Base-by-base conservation (phyloP, 1,140 invertebrate genomes). In the Steinernema feltiae region DNA sequence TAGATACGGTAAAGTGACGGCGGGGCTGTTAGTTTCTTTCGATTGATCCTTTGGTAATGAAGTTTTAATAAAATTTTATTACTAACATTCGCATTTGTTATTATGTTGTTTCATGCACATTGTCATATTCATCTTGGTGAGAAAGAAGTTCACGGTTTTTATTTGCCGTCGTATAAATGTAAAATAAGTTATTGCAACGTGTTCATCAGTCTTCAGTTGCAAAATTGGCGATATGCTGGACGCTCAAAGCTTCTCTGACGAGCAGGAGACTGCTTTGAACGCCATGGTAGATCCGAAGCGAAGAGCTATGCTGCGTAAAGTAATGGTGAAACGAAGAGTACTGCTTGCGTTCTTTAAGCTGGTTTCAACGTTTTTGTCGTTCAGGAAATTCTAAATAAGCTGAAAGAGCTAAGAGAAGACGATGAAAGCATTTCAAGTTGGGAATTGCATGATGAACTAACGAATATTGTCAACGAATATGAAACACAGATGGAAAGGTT, bases 51-150 rank as follows among this genome's bases (percentile, higher is more conserved):
- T 63, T 21, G 53, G 53, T 63, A 27, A 27, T 63, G n/a, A 63
- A 27, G 12, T 63, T 63, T 63, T 7, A 63, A 63, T 63, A 63
- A 63, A 63, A 12, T 63, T 63, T 63, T 63, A 63, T 63, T 63
- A 27, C 53, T 63, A 21, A 63, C 53, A 63, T 27, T 12, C 24
- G 12, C 24, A 7, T 27, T 63, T 63, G 53, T 41, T 41, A 41
- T 41, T 41, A 7, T 18, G 7, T 41, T 41, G 53, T 27, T 63
- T n/a, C 53, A 46, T n/a, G 41, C 15, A 63, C 53, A 12, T 63
- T 15, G 7, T 3, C 2, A 21, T 15, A 27, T 63, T n/a, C 24
- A n/a, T n/a, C n/a, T n/a, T n/a, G 53, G 24, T 41, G 53, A 21
- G 24, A 27, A 63, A 21, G 53, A 63, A 21, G 24, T 63, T 7